These are phyloP conservation scores for Boulengeromyrus knoepffleri DNA, from an alignment of 2,113 vertebrate genomes.

Conservation along the genomic window DNA sequence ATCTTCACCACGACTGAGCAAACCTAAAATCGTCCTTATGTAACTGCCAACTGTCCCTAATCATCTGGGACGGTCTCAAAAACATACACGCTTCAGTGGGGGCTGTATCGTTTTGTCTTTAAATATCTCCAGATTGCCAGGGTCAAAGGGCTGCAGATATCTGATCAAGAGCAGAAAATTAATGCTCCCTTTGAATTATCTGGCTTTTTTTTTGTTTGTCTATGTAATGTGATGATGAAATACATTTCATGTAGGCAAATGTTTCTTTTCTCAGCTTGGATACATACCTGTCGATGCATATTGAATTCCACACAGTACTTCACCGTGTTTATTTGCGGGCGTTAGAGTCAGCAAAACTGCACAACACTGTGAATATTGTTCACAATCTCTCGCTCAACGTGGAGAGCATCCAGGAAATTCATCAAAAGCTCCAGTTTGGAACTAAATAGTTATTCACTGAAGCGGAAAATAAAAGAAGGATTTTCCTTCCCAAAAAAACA, in stretches of 20 bases:
- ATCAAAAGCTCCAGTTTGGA: not conserved
- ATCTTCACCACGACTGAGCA: constrained; percentile 19
- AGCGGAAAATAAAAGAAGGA: not conserved
- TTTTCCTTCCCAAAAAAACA: not conserved
- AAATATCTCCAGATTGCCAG: not conserved
- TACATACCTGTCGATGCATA: not conserved
- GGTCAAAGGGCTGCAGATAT: not conserved
- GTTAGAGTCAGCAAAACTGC: not conserved
- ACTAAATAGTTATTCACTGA: not conserved
- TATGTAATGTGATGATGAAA: not conserved
- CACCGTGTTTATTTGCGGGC: not conserved
- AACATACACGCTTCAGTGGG: not conserved
- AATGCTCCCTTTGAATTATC: not conserved
- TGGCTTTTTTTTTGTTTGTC: not conserved
- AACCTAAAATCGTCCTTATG: constrained; percentile 27
- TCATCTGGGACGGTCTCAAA: constrained; percentile 21
- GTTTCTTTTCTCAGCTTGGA: not conserved
- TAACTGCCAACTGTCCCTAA: constrained; percentile 29
- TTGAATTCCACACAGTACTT: not conserved
- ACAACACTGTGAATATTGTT: not conserved
- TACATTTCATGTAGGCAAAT: not conserved
- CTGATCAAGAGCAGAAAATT: not conserved
- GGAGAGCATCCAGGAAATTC: not conserved
- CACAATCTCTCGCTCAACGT: not conserved
- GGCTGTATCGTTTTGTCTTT: not conserved